Base-by-base conservation (phyloP, 2,113 vertebrate genomes). In the Microcebus tavaratra region DNA sequence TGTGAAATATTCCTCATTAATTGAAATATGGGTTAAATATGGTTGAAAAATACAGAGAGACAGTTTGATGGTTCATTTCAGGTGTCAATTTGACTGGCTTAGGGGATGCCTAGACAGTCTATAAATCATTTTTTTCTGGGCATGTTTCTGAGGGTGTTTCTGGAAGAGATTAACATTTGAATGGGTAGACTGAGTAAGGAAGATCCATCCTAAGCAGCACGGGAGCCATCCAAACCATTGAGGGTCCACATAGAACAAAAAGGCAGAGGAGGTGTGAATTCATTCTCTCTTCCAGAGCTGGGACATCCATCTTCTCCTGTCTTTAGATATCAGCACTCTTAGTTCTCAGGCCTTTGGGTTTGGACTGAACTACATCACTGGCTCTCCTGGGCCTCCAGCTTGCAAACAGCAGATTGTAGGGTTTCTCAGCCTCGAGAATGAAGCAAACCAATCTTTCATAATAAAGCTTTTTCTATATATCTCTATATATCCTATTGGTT, bases 31-130 rank as follows among this genome's bases (percentile, higher is more conserved):
- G 68, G 10, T 36, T 81, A 72, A 70, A 65, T 48, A 39, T 45
- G 80, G 25, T 61, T 95, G 50, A 92, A 92, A 93, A 96, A 57
- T n/a, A 85, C 1, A 91, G 1, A 76, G 20, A 93, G 39, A 88
- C 13, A 15, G 14, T 83, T 1, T n/a, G 39, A 70, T 83, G 27
- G 27, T 27, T 39, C 39, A 76, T 83, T 83, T 70, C 75, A 39
- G 36, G 9, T 29, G 8, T 70, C 4, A 55, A 65, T 5, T 39
- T 78, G n/a, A 76, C 27, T 39, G 57, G 31, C 9, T 23, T 45
- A 61, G 34, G 5, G 31, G 61, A 84, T 68, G 48, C 7, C 10
- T 34, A 55, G 42, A 5, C 7, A 68, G 14, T 15, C 39, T 20
- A 14, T 39, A 39, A 73, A 75, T 34, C 48, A 57, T 50, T 39